A percentile compares a stretch with the other conserved stretches of the same genome.
These are phyloP conservation scores for Pipra filicauda DNA, from an alignment of 2,113 vertebrate species.

Conservation along the genomic window DNA sequence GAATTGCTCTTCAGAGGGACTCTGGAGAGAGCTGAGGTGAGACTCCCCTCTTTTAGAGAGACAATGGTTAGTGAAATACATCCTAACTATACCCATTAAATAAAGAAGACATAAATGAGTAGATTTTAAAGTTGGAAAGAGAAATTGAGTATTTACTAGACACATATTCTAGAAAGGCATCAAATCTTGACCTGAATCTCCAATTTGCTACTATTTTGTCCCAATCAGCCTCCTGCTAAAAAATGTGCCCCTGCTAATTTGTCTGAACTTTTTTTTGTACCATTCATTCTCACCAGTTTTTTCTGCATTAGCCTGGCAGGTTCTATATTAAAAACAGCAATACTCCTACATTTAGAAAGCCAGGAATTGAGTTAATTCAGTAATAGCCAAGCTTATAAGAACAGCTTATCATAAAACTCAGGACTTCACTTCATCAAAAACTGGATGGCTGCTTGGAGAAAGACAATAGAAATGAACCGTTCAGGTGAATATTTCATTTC, in stretches of 20 bases:
- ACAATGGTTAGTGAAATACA: not conserved
- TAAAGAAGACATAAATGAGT: not conserved
- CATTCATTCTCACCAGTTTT: not conserved
- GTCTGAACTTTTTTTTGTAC: not conserved
- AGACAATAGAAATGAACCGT: not conserved
- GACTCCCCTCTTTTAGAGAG: not conserved
- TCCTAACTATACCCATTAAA: not conserved
- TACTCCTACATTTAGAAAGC: not conserved
- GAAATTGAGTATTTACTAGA: not conserved
- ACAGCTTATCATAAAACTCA: conserved; percentile 31
- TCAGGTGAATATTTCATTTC: conserved; percentile 28
- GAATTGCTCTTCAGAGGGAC: not conserved
- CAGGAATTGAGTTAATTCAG: not conserved
- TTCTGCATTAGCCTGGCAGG: not conserved
- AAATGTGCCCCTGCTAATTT: not conserved
- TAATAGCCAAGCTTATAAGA: not conserved
- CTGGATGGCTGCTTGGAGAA: not conserved
- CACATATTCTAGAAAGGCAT: not conserved
- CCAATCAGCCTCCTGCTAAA: not conserved
- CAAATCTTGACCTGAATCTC: not conserved
- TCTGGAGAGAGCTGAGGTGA: not conserved
- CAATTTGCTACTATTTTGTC: not conserved
- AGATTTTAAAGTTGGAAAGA: not conserved
- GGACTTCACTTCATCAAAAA: not conserved
- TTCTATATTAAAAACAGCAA: conserved; percentile 13